These are phyloP conservation scores for Camarhynchus parvulus DNA, from an alignment of 2,113 vertebrate genomes.

Conservation along the genomic window DNA sequence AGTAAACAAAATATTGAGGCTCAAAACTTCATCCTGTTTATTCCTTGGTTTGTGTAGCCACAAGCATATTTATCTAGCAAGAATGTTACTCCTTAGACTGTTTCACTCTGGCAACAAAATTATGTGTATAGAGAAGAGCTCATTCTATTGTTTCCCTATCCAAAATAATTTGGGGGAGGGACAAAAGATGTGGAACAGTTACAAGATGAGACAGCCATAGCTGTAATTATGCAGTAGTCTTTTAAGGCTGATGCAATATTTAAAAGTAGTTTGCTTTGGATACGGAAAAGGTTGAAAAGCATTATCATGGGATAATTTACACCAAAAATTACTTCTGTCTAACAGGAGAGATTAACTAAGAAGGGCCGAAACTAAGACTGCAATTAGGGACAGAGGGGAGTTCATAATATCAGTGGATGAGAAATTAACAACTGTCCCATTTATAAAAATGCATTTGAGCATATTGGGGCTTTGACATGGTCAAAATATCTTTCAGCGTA, in stretches of 20 bases:
- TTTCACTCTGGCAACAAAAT: not conserved
- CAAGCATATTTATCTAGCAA: not conserved
- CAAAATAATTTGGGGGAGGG: not conserved
- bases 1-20: not conserved
- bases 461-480: not conserved
- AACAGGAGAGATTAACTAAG: not conserved
- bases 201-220: not conserved
- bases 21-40: not conserved
- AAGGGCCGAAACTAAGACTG: not conserved
- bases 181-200: not conserved
- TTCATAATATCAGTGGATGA: not conserved
- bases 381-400: not conserved
- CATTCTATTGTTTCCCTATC: slow-evolving; percentile 15
- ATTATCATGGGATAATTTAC: not conserved
- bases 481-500: not conserved
- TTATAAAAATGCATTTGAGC: not conserved
- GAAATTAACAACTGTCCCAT: not conserved
- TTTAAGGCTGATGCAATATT: not conserved
- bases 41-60: not conserved
- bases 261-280: not conserved
- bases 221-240: not conserved
- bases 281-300: not conserved
- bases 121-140: not conserved
- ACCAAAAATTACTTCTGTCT: not conserved
- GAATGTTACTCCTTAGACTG: not conserved